phyloP scores from a whole-genome alignment of 2,888 invertebrate species.

The Drosophila picticornis region DNA sequence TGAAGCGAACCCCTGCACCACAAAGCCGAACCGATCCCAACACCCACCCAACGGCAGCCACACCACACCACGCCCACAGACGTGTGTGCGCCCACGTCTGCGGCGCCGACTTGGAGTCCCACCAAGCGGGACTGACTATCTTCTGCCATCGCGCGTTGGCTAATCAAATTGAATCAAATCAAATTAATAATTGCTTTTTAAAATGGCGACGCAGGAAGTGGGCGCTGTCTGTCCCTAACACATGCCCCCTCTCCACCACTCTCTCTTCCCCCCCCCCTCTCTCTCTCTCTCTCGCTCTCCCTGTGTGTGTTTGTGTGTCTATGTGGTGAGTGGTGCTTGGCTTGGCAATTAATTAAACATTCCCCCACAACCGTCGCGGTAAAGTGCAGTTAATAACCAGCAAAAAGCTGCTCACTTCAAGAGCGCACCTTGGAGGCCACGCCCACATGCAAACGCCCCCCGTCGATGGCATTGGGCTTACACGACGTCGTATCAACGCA shows the following conservation, averaged over 20 bases:
- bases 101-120: conserved; percentile 6
- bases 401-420: conserved; percentile 32
- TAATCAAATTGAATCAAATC: conserved; percentile 81
- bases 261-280: not conserved
- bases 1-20: conserved; percentile 10
- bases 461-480: not conserved
- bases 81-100: conserved; percentile 39
- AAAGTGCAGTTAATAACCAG: conserved; percentile 61
- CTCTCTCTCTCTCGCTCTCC: not conserved
- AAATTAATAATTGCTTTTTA: conserved; percentile 80
- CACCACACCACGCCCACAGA: conserved; percentile 37
- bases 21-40: conserved; percentile 30
- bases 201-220: conserved; percentile 66
- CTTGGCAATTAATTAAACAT: conserved; percentile 67
- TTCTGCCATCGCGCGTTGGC: conserved; percentile 52
- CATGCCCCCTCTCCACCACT: not conserved
- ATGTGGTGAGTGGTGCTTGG: conserved; percentile 24
- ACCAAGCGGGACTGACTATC: conserved; percentile 37
- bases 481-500: conserved; percentile 15
- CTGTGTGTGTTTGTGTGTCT: not conserved
- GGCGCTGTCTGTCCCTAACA: conserved; percentile 52
- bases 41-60: conserved; percentile 53
- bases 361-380: conserved; percentile 5
- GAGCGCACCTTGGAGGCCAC: conserved; percentile 52
- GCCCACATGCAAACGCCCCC: conserved; percentile 54